A percentile compares a stretch with the other conserved stretches of the same genome.
phyloP scores from a whole-genome alignment of 2,797 vertebrate species.

The Basileuterus tristriatus region DNA sequence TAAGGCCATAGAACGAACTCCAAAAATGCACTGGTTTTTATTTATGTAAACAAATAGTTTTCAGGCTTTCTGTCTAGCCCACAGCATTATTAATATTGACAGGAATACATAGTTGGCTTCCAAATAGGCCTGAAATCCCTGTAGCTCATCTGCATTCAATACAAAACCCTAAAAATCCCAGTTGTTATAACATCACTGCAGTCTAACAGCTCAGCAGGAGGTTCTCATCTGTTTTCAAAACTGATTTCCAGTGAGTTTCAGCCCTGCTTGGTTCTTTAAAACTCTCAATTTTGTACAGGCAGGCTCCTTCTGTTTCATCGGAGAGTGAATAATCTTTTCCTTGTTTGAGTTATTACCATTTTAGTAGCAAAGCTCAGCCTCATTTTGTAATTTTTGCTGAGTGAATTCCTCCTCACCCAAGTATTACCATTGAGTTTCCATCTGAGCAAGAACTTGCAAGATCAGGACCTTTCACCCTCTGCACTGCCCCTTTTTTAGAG shows the following conservation, averaged over 20 bases:
- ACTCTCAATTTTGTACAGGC: neutral
- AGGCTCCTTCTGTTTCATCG: neutral
- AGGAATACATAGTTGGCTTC: neutral
- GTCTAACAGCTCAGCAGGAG: neutral
- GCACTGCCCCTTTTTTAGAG: neutral
- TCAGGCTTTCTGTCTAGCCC: conserved; percentile 7
- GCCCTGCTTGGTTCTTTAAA: neutral
- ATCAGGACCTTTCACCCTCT: conserved; percentile 37
- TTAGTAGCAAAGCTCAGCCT: neutral
- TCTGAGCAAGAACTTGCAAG: conserved; percentile 19
- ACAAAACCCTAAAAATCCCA: neutral
- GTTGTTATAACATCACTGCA: neutral
- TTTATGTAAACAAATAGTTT: conserved; percentile 23
- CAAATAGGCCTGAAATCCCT: neutral
- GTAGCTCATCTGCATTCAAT: neutral
- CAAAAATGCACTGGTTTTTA: conserved; percentile 7
- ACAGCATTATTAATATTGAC: conserved; percentile 9
- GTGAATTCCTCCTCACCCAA: conserved; percentile 14
- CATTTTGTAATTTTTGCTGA: neutral
- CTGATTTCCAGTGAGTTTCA: neutral
- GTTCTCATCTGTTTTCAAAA: conserved; percentile 13
- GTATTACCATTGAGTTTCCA: neutral
- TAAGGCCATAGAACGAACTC: neutral
- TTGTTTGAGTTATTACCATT: conserved; percentile 10
- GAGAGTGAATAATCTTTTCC: conserved; percentile 36